Evolutionary conservation across 2,113 vertebrate genomes (phyloP).

Genomic region (Phoxinus phoxinus): DNA sequence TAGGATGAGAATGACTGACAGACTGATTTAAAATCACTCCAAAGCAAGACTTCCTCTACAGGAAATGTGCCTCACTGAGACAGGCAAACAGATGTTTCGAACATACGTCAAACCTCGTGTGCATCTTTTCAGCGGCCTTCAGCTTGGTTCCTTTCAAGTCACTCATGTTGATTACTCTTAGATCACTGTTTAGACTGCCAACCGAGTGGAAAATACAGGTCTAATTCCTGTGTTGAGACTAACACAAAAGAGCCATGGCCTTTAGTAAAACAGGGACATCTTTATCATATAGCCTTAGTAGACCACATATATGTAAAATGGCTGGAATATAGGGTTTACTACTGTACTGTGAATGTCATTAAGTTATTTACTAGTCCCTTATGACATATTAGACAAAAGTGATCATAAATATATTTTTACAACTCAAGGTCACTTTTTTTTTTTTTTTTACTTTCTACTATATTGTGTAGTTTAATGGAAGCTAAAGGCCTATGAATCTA

Average conservation of each 20-base stretch:
- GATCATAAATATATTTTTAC: background rate
- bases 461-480: background rate
- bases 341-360: slow-evolving; percentile 13
- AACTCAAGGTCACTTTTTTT: background rate
- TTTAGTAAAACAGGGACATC: background rate
- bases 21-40: slow-evolving; percentile 9
- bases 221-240: slow-evolving; percentile 15
- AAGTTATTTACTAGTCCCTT: background rate
- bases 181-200: slow-evolving; percentile 34
- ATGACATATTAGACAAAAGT: background rate
- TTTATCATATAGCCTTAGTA: background rate
- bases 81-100: background rate
- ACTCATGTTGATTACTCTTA: background rate
- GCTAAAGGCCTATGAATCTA: background rate
- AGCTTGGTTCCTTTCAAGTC: slow-evolving; percentile 24
- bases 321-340: background rate
- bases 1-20: background rate
- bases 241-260: background rate
- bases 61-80: slow-evolving; percentile 5
- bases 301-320: background rate
- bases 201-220: slow-evolving; percentile 5
- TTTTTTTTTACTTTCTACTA: background rate
- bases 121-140: background rate
- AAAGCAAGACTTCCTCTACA: background rate
- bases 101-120: slow-evolving; percentile 18